These are phyloP conservation scores for Lasius platythorax DNA, from an alignment of 2,888 invertebrate genomes.

Conservation along the genomic window DNA sequence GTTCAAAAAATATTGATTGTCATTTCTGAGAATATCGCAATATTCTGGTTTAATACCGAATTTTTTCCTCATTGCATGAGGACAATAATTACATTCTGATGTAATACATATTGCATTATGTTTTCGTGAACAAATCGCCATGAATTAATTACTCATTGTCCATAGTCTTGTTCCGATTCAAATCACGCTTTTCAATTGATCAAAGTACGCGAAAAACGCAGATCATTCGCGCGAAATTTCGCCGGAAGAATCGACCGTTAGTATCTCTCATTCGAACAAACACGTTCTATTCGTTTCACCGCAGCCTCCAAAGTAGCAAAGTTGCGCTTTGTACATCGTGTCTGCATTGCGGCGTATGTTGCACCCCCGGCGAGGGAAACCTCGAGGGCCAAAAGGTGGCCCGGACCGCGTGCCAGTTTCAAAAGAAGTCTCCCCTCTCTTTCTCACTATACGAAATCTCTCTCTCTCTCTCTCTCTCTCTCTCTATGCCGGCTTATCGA, in stretches of 20 bases:
- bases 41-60: not conserved
- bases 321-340: constrained; percentile 35
- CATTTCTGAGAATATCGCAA: not conserved
- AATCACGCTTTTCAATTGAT: not conserved
- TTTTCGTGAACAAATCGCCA: not conserved
- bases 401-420: constrained; percentile 35
- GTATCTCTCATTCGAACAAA: constrained; percentile 20
- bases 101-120: not conserved
- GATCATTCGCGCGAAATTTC: not conserved
- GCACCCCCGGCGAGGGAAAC: constrained; percentile 17
- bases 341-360: constrained; percentile 45
- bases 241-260: constrained; percentile 30
- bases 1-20: not conserved
- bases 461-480: not conserved
- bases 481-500: constrained; percentile 50
- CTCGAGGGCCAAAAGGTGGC: constrained; percentile 29
- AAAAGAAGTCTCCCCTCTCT: constrained; percentile 44
- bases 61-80: not conserved
- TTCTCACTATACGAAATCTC: constrained; percentile 23
- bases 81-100: not conserved
- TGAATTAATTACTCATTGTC: not conserved
- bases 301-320: constrained; percentile 7
- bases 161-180: not conserved
- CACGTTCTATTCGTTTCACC: constrained; percentile 25
- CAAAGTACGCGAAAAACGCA: not conserved